phyloP scores from a whole-genome alignment of 2,113 vertebrate species.

The Gymnorhina tibicen region DNA sequence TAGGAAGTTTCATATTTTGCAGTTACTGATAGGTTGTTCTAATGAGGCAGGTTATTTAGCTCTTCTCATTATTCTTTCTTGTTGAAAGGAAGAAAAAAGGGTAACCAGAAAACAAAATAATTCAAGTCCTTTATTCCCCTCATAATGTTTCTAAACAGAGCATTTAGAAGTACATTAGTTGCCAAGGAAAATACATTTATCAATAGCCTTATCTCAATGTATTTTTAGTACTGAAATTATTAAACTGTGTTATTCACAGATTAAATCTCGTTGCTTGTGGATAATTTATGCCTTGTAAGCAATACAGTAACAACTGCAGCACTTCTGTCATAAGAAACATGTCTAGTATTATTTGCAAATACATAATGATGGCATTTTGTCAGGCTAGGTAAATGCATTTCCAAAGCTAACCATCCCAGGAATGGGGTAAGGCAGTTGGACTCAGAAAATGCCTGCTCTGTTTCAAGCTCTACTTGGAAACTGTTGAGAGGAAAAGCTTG shows the following conservation, averaged over 20 bases:
- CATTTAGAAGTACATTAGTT: background rate
- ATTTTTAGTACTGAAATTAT: background rate
- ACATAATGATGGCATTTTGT: background rate
- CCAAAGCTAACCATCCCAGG: background rate
- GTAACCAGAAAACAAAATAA: background rate
- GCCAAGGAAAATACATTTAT: background rate
- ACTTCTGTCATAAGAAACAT: background rate
- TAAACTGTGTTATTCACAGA: background rate
- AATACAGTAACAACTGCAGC: background rate
- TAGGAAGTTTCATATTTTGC: background rate
- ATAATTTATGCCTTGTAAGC: background rate
- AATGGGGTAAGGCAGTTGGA: background rate
- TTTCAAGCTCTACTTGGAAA: background rate
- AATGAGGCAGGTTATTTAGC: background rate
- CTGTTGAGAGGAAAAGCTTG: background rate
- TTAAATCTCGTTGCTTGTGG: background rate
- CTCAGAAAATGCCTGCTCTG: background rate
- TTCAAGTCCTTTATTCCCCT: background rate
- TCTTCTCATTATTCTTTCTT: background rate
- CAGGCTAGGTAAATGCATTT: background rate
- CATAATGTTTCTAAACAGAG: background rate
- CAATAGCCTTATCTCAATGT: background rate
- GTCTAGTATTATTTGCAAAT: background rate
- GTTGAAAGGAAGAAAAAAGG: background rate
- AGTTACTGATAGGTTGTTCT: background rate